phyloP scores from a whole-genome alignment of 2,113 vertebrate genomes.

The Eptesicus fuscus region DNA sequence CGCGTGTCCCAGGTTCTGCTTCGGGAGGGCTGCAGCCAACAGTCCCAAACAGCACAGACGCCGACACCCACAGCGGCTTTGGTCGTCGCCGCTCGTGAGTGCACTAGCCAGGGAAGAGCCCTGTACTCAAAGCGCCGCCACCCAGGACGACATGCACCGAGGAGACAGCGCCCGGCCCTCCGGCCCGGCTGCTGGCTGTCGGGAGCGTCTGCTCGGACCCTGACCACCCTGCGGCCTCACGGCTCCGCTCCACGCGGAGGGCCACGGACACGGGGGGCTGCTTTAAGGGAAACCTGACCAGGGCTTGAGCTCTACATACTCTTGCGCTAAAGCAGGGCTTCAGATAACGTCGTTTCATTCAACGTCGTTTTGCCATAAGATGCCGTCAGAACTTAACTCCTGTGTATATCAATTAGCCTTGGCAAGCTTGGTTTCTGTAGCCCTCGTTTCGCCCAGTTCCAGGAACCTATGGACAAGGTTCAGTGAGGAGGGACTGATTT shows the following conservation, averaged over 20 bases:
- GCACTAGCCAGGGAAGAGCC: background rate
- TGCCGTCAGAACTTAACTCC: background rate
- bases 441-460: accelerated
- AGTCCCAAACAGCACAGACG: background rate
- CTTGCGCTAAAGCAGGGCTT: background rate
- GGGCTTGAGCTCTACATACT: background rate
- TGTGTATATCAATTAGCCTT: accelerated
- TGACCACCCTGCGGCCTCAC: background rate
- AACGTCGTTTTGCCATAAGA: background rate
- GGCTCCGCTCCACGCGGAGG: too few species aligned
- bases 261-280: too few species aligned
- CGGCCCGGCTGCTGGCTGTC: too few species aligned
- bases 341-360: accelerated
- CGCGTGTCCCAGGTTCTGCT: background rate
- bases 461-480: accelerated
- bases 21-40: background rate
- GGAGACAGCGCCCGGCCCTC: background rate
- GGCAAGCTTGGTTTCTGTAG: too few species aligned
- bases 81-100: background rate
- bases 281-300: background rate
- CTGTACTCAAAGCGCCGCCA: background rate
- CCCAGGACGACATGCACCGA: background rate
- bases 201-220: background rate
- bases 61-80: background rate
- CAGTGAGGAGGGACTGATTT: background rate